Evolutionary conservation across 2,888 invertebrate species (phyloP), one percentile per base, ranked within the genome.

Genomic region (Adela reaumurella): DNA sequence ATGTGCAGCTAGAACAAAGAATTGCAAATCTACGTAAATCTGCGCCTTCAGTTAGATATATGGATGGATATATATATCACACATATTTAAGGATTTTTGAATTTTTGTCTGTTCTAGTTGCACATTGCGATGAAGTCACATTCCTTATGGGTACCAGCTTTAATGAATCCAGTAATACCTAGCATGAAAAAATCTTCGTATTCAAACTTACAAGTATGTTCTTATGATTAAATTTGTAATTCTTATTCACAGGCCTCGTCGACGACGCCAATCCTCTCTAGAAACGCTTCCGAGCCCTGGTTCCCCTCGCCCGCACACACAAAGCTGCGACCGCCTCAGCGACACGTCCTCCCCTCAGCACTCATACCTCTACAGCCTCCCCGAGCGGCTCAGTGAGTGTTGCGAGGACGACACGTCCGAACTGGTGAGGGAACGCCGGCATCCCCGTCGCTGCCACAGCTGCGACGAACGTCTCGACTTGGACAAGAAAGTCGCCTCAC

Each of bases 391-490:
- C 52, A 65, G 69, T 10, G 74, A 76, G 55, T 73, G 76, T 61
- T 70, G 65, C 59, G 70, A 72, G 53, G 64, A 67, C 53, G 69
- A 72, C 59, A 58, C 67, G 55, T 62, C 55, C 51, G 68, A 70
- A 57, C 54, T 67, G 45, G 69, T 76, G 49, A 64, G 65, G 53
- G 59, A 63, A 46, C 51, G 55, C 44, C 54, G 64, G 29, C 52
- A 59, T 56, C 55, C 74, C 66, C 69, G 71, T 60, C 73, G 72
- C 63, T 83, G 65, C 71, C 83, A 83, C 49, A 86, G 86, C 64
- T 83, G 86, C 56, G 85, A 86, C 62, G 85, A 83, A 17, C 70
- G 85, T 45, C 66, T 85, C 53, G 83, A 85, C 56, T 77, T 69
- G 50, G 71, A 74, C 52, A 71, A 74, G 57, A 74, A 79, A 56